These are phyloP conservation scores for Parnassius glacialis DNA, from an alignment of 2,888 invertebrate genomes.

Conservation along the genomic window DNA sequence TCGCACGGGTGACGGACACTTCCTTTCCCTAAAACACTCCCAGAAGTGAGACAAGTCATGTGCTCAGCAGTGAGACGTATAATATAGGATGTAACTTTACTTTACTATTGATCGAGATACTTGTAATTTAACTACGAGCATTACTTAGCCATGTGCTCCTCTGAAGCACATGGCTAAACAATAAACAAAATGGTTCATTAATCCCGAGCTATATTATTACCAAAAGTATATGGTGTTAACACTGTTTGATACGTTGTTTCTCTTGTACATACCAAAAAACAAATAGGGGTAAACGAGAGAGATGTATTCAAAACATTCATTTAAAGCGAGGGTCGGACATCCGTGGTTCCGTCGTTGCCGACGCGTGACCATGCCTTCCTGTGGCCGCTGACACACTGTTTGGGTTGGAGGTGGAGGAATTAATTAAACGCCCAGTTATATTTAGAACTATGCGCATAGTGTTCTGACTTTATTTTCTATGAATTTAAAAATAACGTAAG, in stretches of 20 bases:
- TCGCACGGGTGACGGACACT: too few relatives aligned
- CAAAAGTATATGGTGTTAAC: conserved; percentile 12
- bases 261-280: neutral
- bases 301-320: conserved; percentile 30
- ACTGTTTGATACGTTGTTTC: conserved; percentile 4
- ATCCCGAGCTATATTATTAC: conserved; percentile 3
- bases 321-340: conserved; percentile 57
- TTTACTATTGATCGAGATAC: too few relatives aligned
- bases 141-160: too few relatives aligned
- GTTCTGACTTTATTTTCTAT: too few relatives aligned
- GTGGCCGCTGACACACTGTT: conserved; percentile 50
- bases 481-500: too few relatives aligned
- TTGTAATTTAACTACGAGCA: too few relatives aligned
- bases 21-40: too few relatives aligned
- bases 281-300: conserved; percentile 27
- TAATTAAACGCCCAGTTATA: conserved; percentile 2
- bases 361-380: conserved; percentile 69
- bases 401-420: conserved; percentile 25
- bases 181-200: conserved; percentile 25
- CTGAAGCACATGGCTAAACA: too few relatives aligned
- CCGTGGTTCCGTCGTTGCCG: conserved; percentile 66
- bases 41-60: too few relatives aligned
- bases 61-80: too few relatives aligned
- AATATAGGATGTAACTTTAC: too few relatives aligned
- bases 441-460: neutral